These are phyloP conservation scores for Notolabrus celidotus DNA, from an alignment of 2,797 vertebrate species.

Conservation along the genomic window DNA sequence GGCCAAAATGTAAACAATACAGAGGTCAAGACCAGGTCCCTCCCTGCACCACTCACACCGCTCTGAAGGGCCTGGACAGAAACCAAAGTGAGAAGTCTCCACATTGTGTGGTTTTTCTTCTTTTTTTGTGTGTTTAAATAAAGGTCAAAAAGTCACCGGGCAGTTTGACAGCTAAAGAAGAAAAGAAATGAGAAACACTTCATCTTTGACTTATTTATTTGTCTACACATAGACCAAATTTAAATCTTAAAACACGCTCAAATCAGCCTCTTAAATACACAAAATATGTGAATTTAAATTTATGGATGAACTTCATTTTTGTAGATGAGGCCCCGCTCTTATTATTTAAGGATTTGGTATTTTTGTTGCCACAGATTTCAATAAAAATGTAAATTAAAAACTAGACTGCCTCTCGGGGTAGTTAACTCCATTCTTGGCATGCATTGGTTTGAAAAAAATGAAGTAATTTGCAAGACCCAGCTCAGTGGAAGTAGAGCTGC, in stretches of 20 bases:
- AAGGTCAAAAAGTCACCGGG: background rate
- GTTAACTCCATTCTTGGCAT: too few species aligned
- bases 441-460: too few species aligned
- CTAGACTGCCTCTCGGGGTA: background rate
- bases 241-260: background rate
- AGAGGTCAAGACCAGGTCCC: background rate
- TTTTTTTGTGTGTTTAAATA: background rate
- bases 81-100: background rate
- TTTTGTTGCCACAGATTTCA: background rate
- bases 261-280: background rate
- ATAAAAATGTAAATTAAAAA: background rate
- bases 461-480: too few species aligned
- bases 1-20: background rate
- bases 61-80: background rate
- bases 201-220: too few species aligned
- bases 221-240: background rate
- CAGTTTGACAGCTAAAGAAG: background rate
- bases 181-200: background rate
- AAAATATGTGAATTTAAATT: background rate
- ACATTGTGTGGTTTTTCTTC: background rate
- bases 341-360: background rate
- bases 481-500: background rate
- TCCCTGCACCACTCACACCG: rapidly evolving
- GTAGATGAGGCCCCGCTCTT: background rate
- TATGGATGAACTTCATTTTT: background rate